Evolutionary conservation across 1,140 invertebrate species (phyloP).

Genomic region (Trachymyrmex cornetzi): DNA sequence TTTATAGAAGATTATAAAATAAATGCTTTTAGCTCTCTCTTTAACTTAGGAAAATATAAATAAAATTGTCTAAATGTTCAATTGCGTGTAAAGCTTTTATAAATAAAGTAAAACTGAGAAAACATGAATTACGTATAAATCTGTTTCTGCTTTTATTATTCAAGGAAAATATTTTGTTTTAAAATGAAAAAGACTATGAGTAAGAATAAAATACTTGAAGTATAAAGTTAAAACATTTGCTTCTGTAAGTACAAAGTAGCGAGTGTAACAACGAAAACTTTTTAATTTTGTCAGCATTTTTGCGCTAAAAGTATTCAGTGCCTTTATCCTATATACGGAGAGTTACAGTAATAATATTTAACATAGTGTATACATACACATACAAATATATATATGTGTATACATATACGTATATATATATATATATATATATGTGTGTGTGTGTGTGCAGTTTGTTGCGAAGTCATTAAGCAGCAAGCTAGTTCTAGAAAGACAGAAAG

Average conservation of each 20-base stretch:
- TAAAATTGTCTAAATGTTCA: neutral
- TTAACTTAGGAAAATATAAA: neutral
- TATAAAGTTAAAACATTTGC: neutral
- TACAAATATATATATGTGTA: neutral
- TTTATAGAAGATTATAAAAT: neutral
- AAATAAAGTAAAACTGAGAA: neutral
- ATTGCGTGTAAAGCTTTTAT: neutral
- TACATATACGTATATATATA: no score
- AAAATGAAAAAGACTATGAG: neutral
- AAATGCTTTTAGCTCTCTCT: neutral
- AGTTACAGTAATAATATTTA: slow-evolving; percentile 33
- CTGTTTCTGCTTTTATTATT: neutral
- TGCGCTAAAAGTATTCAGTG: slow-evolving; percentile 19
- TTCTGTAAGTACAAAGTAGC: slow-evolving; percentile 15
- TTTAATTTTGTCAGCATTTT: slow-evolving; percentile 40
- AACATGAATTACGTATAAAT: neutral
- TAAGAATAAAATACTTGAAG: slow-evolving; percentile 6
- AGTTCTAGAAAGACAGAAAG: slow-evolving; percentile 11
- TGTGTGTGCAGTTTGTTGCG: neutral
- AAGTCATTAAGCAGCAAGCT: slow-evolving; percentile 43
- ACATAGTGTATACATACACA: neutral
- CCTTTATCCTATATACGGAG: neutral
- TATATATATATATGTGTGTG: neutral
- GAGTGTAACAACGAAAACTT: neutral
- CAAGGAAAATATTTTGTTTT: neutral